Evolutionary conservation across 2,888 invertebrate species (phyloP).

Genomic region (Scotopteryx bipunctaria): DNA sequence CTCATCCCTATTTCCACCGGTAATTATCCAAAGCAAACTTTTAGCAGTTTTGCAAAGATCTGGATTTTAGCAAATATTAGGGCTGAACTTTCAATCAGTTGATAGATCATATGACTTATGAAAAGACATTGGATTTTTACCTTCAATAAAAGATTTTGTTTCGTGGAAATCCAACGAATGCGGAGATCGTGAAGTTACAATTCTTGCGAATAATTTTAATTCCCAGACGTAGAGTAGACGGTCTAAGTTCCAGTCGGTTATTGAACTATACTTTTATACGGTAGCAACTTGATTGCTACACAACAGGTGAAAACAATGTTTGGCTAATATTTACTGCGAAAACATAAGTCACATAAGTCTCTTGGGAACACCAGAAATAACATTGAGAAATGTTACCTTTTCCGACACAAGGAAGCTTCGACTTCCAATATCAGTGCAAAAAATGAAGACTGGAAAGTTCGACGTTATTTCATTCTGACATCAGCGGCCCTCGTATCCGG

Average conservation of each 20-base stretch:
- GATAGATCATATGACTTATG: conserved; percentile 6
- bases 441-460: conserved; percentile 9
- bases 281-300: conserved; percentile 10
- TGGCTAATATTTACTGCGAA: background rate
- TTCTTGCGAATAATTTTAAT: background rate
- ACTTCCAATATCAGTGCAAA: background rate
- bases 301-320: conserved; percentile 13
- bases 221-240: background rate
- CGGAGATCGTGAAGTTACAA: background rate
- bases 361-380: background rate
- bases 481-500: conserved; percentile 20
- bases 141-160: background rate
- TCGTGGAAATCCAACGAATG: background rate
- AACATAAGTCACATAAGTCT: background rate
- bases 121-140: background rate
- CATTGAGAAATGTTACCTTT: background rate
- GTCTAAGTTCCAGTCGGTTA: conserved; percentile 1
- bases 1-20: conserved; percentile 4
- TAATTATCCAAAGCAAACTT: background rate
- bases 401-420: background rate
- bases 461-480: conserved; percentile 13
- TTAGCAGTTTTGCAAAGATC: conserved; percentile 12
- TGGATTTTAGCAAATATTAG: conserved; percentile 16
- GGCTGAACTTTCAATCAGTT: conserved; percentile 5
- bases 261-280: conserved; percentile 8